Conservation (phyloP, 2,888 invertebrate genomes). For the Heterodera filipjevi region DNA sequence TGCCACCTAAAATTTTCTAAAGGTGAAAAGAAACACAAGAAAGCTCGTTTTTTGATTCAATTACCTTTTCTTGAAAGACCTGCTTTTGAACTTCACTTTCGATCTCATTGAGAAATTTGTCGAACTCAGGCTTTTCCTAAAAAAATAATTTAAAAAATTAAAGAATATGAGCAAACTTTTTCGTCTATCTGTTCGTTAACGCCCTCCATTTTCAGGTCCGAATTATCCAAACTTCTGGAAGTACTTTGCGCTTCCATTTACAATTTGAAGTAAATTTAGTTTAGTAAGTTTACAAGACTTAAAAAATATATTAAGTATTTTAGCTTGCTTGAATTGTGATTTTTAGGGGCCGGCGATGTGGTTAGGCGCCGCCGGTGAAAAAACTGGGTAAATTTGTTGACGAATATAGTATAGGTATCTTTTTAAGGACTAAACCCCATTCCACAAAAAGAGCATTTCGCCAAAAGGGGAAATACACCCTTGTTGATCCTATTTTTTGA, state of each 20-base stretch:
- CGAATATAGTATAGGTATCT: too few relatives aligned
- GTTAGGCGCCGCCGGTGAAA: too few relatives aligned
- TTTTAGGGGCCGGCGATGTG: too few relatives aligned
- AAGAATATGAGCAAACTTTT: not conserved
- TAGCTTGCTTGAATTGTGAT: too few relatives aligned
- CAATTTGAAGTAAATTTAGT: not conserved
- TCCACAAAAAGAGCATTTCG: too few relatives aligned
- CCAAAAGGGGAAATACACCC: too few relatives aligned
- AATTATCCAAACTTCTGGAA: not conserved
- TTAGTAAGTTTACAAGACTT: too few relatives aligned
- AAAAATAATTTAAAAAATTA: not conserved
- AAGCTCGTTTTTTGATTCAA: not conserved
- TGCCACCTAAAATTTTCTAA: not conserved
- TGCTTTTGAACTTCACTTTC: slow-evolving; percentile 24
- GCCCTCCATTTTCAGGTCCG: not conserved
- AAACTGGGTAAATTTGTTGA: too few relatives aligned
- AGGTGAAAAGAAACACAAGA: not conserved
- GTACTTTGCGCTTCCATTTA: slow-evolving; percentile 6
- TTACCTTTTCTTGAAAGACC: slow-evolving; percentile 18
- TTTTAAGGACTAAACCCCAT: too few relatives aligned
- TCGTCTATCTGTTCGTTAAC: not conserved
- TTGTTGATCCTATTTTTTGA: too few relatives aligned
- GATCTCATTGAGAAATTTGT: slow-evolving; percentile 19
- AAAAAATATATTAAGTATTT: too few relatives aligned
- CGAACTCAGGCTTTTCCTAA: slow-evolving; percentile 2